These are phyloP conservation scores for Drosophila koepferae DNA, from an alignment of 2,888 invertebrate genomes.

Conservation along the genomic window DNA sequence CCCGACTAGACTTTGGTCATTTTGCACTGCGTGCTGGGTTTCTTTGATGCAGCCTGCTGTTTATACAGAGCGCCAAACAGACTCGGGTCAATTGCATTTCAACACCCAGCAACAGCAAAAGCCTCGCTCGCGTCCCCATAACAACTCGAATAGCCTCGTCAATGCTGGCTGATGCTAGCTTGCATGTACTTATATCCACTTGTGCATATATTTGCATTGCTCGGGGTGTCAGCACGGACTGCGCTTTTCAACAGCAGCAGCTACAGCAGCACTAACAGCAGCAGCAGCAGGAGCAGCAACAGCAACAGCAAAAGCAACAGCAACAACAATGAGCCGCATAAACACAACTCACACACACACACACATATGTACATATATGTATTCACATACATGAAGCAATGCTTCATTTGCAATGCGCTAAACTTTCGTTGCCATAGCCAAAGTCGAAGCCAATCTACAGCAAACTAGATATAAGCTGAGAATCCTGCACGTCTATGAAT, in stretches of 20 bases:
- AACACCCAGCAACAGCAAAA: not conserved
- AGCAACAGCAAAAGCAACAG: too few relatives aligned
- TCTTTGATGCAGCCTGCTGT: conserved; percentile 45
- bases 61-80: conserved; percentile 42
- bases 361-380: not conserved
- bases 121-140: conserved; percentile 19
- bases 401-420: conserved; percentile 60
- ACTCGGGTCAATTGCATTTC: conserved; percentile 38
- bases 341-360: conserved; percentile 13
- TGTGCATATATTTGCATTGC: conserved; percentile 73
- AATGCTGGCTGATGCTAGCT: conserved; percentile 29
- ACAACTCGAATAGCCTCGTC: conserved; percentile 66
- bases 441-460: conserved; percentile 56
- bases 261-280: not conserved
- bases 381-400: conserved; percentile 26
- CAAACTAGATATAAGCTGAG: conserved; percentile 46
- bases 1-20: conserved; percentile 34
- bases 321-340: conserved; percentile 5
- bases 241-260: conserved; percentile 61
- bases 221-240: conserved; percentile 59
- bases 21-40: conserved; percentile 47
- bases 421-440: conserved; percentile 38
- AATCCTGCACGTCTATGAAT: conserved; percentile 31
- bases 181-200: conserved; percentile 59
- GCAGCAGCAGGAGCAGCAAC: too few relatives aligned